Evolutionary conservation across 2,888 invertebrate species (phyloP).

Genomic region (Drosophila seclusa): DNA sequence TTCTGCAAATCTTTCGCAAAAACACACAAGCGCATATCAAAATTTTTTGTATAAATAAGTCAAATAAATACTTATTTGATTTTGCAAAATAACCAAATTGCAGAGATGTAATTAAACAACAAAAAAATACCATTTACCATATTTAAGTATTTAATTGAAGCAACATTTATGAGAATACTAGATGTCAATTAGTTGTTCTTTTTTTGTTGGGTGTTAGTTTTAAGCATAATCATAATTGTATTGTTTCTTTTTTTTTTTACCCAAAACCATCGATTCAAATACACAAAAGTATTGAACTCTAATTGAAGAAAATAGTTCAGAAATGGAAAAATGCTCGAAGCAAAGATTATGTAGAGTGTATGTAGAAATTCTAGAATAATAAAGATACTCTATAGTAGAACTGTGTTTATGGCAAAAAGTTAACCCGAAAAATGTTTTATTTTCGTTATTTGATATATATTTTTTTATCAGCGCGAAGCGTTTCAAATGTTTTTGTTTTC

Average conservation of each 20-base stretch:
- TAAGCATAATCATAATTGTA: constrained; percentile 32
- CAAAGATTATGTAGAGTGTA: constrained; percentile 48
- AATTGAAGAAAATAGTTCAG: constrained; percentile 42
- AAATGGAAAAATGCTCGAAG: constrained; percentile 44
- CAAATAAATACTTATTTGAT: constrained; percentile 55
- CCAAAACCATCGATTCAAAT: constrained; percentile 55
- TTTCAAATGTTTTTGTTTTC: constrained; percentile 4
- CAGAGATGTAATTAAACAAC: constrained; percentile 31
- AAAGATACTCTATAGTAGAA: constrained; percentile 36
- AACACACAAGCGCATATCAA: constrained; percentile 72
- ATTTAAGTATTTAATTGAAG: constrained; percentile 43
- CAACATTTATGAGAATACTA: constrained; percentile 49
- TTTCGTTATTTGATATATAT: constrained; percentile 70
- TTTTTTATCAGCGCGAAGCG: constrained; percentile 36
- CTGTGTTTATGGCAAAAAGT: constrained; percentile 52
- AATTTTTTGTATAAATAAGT: constrained; percentile 17
- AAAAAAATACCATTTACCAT: constrained; percentile 64
- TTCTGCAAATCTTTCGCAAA: constrained; percentile 69
- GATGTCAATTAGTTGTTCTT: constrained; percentile 47
- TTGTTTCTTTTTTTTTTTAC: constrained; percentile 22
- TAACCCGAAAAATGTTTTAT: constrained; percentile 85
- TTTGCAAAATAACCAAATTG: constrained; percentile 74
- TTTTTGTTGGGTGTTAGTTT: constrained; percentile 49
- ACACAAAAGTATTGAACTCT: constrained; percentile 51
- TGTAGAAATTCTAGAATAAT: constrained; percentile 45